Percentiles rank a stretch among this genome's conserved stretches.
These are phyloP conservation scores for Petrolisthes manimaculis DNA, from an alignment of 2,888 invertebrate species.

Conservation along the genomic window DNA sequence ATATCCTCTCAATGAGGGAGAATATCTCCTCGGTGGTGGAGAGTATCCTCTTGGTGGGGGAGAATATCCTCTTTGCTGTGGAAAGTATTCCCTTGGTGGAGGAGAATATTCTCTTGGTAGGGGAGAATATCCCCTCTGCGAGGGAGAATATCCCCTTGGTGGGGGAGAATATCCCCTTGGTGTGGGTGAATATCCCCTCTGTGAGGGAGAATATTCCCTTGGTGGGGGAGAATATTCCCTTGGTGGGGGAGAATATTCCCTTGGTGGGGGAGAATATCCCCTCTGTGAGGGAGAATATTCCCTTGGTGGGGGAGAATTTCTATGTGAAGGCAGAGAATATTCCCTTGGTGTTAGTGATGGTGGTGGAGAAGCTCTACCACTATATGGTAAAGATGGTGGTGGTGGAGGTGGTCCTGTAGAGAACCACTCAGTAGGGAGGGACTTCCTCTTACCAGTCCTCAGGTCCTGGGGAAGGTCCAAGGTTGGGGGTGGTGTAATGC, in stretches of 20 bases:
- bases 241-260: not conserved
- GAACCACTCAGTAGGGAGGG: conserved; percentile 1
- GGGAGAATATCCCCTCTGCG: not conserved
- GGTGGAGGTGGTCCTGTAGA: not conserved
- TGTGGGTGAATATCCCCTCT: not conserved
- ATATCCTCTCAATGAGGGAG: not conserved
- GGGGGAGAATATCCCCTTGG: not conserved
- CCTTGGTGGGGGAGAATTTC: not conserved
- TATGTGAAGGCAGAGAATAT: not conserved
- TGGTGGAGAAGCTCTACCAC: not conserved
- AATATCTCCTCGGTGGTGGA: not conserved
- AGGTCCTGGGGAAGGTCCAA: not conserved
- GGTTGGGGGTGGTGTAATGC: not conserved
- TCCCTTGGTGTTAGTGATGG: not conserved
- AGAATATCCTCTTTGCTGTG: not conserved
- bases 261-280: not conserved
- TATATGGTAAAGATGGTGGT: not conserved
- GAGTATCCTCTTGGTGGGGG: not conserved
- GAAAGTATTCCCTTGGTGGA: not conserved
- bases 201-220: not conserved
- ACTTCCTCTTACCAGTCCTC: conserved; percentile 5
- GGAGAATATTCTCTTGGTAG: not conserved
- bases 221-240: not conserved
- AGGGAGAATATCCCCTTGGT: not conserved
- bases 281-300: not conserved